These are phyloP conservation scores for Epizoanthus rinbou DNA, from an alignment of 92 coral and sea anemone species.

Conservation along the genomic window DNA sequence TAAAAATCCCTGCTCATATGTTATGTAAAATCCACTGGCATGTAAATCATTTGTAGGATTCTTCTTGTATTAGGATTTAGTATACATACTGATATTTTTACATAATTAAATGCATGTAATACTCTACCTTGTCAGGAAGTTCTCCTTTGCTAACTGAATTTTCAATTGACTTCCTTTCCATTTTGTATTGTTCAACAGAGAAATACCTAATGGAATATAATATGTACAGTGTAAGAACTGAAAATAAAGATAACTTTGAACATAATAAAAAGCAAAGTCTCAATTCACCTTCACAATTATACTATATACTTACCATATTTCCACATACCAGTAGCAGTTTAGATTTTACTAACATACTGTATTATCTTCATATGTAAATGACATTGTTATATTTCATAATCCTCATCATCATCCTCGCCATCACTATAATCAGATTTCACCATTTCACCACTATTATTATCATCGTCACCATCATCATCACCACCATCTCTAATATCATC, in stretches of 20 bases:
- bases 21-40: no score
- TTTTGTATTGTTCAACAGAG: slow-evolving; percentile 75
- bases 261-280: background rate
- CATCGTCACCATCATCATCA: no score
- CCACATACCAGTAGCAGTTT: no score
- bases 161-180: slow-evolving; percentile 89
- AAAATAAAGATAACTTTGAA: background rate
- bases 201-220: slow-evolving; percentile 57
- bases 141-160: slow-evolving; percentile 86
- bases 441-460: background rate
- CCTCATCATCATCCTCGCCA: background rate
- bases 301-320: no score
- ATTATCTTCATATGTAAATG: no score
- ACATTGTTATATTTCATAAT: background rate
- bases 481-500: no score
- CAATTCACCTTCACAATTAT: no score
- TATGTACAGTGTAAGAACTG: background rate
- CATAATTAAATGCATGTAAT: background rate
- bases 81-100: no score
- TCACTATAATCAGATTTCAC: background rate
- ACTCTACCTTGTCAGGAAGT: slow-evolving; percentile 78
- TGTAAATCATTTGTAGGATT: no score
- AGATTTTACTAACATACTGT: no score
- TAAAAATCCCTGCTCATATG: no score
- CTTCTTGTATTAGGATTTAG: no score